These are phyloP conservation scores for Pithys albifrons DNA, from an alignment of 2,113 vertebrate species.

Conservation along the genomic window DNA sequence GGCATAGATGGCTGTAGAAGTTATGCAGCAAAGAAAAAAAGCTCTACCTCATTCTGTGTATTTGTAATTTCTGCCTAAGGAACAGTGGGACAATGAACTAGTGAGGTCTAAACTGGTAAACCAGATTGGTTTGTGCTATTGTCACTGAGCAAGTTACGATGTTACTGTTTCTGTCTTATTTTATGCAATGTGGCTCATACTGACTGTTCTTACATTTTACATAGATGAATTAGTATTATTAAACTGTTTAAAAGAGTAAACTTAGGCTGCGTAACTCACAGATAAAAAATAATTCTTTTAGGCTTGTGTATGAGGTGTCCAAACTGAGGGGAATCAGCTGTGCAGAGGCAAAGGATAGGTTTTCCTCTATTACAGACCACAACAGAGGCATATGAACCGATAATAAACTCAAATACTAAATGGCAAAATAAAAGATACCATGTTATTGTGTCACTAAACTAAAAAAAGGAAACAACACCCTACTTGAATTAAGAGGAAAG, in stretches of 20 bases:
- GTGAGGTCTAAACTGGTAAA: background rate
- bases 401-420: background rate
- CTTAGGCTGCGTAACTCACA: background rate
- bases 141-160: background rate
- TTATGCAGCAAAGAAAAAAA: background rate
- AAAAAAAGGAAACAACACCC: background rate
- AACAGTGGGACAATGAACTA: background rate
- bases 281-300: background rate
- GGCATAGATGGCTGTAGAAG: rapidly evolving
- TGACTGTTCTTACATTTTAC: background rate
- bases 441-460: background rate
- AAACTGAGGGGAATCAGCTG: background rate
- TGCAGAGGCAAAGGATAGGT: background rate
- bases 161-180: background rate
- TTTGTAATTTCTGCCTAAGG: background rate
- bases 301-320: background rate
- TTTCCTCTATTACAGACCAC: background rate
- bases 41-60: rapidly evolving
- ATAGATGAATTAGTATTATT: background rate
- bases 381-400: background rate
- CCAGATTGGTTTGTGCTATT: background rate
- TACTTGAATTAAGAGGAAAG: background rate
- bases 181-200: background rate
- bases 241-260: background rate
- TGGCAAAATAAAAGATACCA: background rate